A percentile compares a stretch with the other conserved stretches of the same genome.
phyloP scores from a whole-genome alignment of 2,113 vertebrate genomes.

The Myxocyprinus asiaticus region DNA sequence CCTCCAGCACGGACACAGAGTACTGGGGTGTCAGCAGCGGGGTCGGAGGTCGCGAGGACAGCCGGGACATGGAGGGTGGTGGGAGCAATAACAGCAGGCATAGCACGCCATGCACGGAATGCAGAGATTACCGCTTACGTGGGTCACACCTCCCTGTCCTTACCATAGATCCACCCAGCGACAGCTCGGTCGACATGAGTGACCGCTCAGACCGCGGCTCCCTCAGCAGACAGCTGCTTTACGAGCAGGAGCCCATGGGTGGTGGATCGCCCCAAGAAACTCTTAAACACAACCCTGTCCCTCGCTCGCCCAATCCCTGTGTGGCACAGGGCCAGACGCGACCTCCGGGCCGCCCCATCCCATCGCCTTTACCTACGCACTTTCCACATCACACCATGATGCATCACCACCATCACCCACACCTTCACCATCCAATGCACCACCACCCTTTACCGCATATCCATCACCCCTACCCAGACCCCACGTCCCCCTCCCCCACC shows the following conservation, averaged over 20 bases:
- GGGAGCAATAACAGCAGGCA: conserved; percentile 82
- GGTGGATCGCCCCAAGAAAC: conserved; percentile 81
- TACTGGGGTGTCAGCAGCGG: conserved; percentile 76
- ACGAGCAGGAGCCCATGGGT: conserved; percentile 78
- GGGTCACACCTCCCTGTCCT: conserved; percentile 88
- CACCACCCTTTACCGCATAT: conserved; percentile 78
- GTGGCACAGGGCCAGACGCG: conserved; percentile 75
- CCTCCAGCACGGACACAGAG: conserved; percentile 83
- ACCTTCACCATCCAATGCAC: conserved; percentile 71
- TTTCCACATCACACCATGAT: conserved; percentile 77
- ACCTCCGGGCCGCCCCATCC: conserved; percentile 62
- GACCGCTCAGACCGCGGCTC: conserved; percentile 90
- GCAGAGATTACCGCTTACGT: conserved; percentile 85
- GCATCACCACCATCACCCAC: conserved; percentile 78
- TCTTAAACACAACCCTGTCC: conserved; percentile 79
- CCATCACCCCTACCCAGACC: conserved; percentile 77
- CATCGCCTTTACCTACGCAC: conserved; percentile 75
- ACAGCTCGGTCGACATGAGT: conserved; percentile 92
- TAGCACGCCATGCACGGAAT: conserved; percentile 87
- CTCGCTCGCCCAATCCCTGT: conserved; percentile 60
- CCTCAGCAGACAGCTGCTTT: conserved; percentile 84
- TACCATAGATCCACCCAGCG: conserved; percentile 92
- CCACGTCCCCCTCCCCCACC: conserved; percentile 75
- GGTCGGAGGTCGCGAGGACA: conserved; percentile 79
- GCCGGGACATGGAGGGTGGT: conserved; percentile 78